Evolutionary conservation across 2,888 invertebrate genomes (phyloP), one percentile per base, ranked within the genome.

Genomic region (Parnassius apollo): DNA sequence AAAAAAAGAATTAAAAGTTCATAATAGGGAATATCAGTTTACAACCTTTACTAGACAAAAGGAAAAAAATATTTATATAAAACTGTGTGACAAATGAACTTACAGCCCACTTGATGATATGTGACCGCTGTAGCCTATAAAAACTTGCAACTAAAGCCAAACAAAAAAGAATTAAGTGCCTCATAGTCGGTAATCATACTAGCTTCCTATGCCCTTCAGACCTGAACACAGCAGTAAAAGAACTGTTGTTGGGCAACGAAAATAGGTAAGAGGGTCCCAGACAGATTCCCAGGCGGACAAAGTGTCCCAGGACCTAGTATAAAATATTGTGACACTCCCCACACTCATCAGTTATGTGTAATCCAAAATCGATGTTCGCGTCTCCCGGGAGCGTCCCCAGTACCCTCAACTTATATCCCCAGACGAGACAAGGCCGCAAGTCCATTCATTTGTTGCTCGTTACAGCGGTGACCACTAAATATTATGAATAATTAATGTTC

Each of bases 401-500:
- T 54, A 10, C 45, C 42, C 53, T 35, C 62, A 49, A 42, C 42
- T 52, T 22, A 18, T 54, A 48, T 10, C 45, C 53, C 58, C 11
- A 18, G 60, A 18, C 35, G 35, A 52, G 63, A 53, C 61, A 52
- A 62, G 9, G 59, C 69, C 69, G 69, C 69, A 64, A 66, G 60
- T 59, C 68, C 71, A 69, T 71, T 72, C 71, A 75, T 76, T 76
- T 75, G 74, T 73, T 72, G 70, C 72, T 76, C 74, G 72, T 75
- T 75, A 74, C 69, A 69, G 62, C 68, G 66, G 70, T 66, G 71
- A 69, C 71, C 66, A 70, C 72, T 71, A 71, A 69, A 72, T 74
- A 71, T 70, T 75, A 75, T 75, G 76, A 78, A 78, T 78, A 78
- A 76, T 75, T 72, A 73, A 76, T 75, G 69, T 25, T 44, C 42